Percentiles rank a stretch among this genome's conserved stretches.
phyloP scores from a whole-genome alignment of 2,888 invertebrate species.

The Neocrepidodera transversa region DNA sequence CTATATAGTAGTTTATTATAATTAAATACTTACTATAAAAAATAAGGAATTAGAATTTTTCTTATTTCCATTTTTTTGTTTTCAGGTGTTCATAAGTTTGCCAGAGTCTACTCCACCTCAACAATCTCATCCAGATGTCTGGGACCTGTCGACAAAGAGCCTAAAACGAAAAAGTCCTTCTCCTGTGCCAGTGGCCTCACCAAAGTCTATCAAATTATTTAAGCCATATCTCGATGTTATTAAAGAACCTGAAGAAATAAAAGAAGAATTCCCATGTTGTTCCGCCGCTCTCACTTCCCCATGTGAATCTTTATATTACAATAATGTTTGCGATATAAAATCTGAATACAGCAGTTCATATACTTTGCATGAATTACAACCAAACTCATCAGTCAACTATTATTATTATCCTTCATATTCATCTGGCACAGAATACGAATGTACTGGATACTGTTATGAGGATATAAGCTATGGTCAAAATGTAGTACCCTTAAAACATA shows the following conservation, averaged over 20 bases:
- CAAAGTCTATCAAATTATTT: slow-evolving; percentile 76
- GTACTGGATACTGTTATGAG: slow-evolving; percentile 43
- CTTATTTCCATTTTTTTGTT: too few relatives aligned
- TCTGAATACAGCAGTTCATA: slow-evolving; percentile 50
- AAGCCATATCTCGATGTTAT: slow-evolving; percentile 78
- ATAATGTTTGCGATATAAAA: slow-evolving; percentile 48
- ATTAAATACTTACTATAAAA: too few relatives aligned
- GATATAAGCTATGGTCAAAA: slow-evolving; percentile 40
- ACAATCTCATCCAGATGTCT: slow-evolving; percentile 53
- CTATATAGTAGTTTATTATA: too few relatives aligned
- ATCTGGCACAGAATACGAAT: slow-evolving; percentile 33
- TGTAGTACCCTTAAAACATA: slow-evolving; percentile 50
- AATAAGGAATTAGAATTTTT: too few relatives aligned
- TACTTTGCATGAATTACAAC: slow-evolving; percentile 58
- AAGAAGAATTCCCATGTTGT: slow-evolving; percentile 54
- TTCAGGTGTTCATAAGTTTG: slow-evolving; percentile 17
- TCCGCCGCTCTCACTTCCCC: slow-evolving; percentile 49
- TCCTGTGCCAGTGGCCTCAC: slow-evolving; percentile 35
- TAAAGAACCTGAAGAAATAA: slow-evolving; percentile 54
- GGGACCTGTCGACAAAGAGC: slow-evolving; percentile 57
- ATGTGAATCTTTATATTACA: slow-evolving; percentile 39
- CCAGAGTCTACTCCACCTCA: slow-evolving; percentile 31
- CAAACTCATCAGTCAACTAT: slow-evolving; percentile 59
- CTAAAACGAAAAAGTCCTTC: slow-evolving; percentile 47
- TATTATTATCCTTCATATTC: slow-evolving; percentile 57